These are phyloP conservation scores for Crotalus viridis DNA, from an alignment of 2,113 vertebrate species.

Conservation along the genomic window DNA sequence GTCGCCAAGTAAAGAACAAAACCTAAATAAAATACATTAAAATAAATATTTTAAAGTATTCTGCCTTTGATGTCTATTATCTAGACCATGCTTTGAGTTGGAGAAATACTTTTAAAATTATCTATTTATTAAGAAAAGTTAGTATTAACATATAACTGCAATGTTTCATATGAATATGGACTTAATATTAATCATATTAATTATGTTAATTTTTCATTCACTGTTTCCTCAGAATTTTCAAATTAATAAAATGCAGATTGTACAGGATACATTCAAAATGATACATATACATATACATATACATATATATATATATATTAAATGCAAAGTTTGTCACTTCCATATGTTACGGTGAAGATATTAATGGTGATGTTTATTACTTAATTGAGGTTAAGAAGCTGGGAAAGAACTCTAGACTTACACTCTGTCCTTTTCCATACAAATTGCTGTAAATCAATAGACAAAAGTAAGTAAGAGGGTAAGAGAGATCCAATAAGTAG, in stretches of 20 bases:
- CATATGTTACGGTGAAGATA: neutral
- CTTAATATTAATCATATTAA: neutral
- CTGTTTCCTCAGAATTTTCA: neutral
- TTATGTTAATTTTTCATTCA: neutral
- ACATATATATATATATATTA: neutral
- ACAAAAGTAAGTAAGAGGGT: neutral
- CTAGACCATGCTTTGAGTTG: constrained; percentile 18
- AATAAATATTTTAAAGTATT: constrained; percentile 15
- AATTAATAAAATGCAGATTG: neutral
- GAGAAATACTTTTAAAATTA: neutral
- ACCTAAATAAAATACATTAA: neutral
- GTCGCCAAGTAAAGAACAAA: neutral
- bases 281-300: neutral
- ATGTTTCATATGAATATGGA: neutral
- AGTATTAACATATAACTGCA: neutral
- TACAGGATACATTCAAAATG: neutral
- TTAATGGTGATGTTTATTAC: constrained; percentile 19
- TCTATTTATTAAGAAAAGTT: constrained; percentile 6
- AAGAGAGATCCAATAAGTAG: neutral
- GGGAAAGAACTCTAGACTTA: neutral
- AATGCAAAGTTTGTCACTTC: neutral
- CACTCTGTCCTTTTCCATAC: neutral
- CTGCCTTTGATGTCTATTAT: constrained; percentile 10
- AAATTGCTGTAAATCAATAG: neutral
- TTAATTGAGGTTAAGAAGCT: neutral